Base-by-base conservation (phyloP, 2,888 invertebrate genomes). In the Caenorhabditis sp. region DNA sequence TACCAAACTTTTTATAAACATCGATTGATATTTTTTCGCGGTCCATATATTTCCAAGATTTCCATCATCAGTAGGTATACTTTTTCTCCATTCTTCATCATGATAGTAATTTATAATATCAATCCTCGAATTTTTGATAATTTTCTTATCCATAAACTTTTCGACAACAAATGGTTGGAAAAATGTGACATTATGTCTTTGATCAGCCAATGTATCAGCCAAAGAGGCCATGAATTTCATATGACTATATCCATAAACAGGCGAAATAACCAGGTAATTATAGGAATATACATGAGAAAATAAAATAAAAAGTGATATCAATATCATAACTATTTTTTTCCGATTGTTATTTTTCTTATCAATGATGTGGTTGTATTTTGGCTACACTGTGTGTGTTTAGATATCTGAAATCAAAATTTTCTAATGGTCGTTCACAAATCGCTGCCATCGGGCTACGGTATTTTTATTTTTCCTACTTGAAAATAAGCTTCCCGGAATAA, bases 131-230 rank as follows among this genome's bases (percentile, higher is more conserved):
- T 63, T 57, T 23, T 67, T 67, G 1, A 71, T 27, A n/a, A 71
- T 54, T 4, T 59, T 63, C n/a, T 63, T 54, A 21, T 71, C 52
- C 43, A 59, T 31, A 26, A 60, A 63, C 7, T 63, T 54, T 63
- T 71, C 67, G 0, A 67, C 52, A 3, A 67, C 67, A 60, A 71
- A 71, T 26, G 67, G 71, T 63, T 71, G 71, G 27, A 71, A 63
- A 54, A 27, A 63, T 1, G 68, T 68, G 63, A 76, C 76, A 62
- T 71, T 56, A 61, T 76, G 70, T 43, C 76, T 71, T 20, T 71
- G 71, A 59, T 63, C 66, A 5, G 66, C 71, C 4, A 71, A 66
- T 56, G 43, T 63, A 43, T 76, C 61, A 50, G 76, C 76, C 5
- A 76, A 43, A 10, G 58, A 57, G 17, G 71, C 63, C 53, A 69